Evolutionary conservation across 1,140 invertebrate genomes (phyloP), one percentile per base, ranked within the genome.

Genomic region (Drosophila eugracilis): DNA sequence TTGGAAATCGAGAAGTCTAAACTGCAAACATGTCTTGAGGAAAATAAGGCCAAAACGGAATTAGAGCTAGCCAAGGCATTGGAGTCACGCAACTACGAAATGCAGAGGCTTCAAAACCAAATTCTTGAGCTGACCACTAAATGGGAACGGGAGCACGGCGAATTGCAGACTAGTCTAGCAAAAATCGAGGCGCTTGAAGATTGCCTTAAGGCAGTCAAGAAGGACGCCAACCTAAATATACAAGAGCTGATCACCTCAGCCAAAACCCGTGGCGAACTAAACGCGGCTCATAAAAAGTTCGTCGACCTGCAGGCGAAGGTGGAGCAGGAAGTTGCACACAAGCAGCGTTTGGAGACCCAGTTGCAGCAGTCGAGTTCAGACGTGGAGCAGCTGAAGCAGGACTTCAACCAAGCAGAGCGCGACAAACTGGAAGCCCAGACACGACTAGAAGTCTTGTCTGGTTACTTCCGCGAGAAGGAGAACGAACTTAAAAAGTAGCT

Each of bases 381-480:
- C 59, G 89, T 95, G 14, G 78, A 92, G 47, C 91, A 92, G 28
- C 91, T 95, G 3, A 93, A 93, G 36, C 93, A 95, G 62, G 94
- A 95, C 70, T 95, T 95, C 59, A 94, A 95, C 86, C 93, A 94
- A 53, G 94, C 95, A 1, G 95, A 96, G 75, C 95, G 95, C 73
- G 96, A 96, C 66, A 96, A 96, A 70, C 92, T 95, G 14, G 96
- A 97, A 89, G 95, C 96, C 1, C 93, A 95, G 78, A 97, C 96
- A 0, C 94, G 96, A 77, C 93, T 98, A 0, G 95, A 97, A 91
- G 97, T 98, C 5, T 92, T 98, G 28, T 95, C 95, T 0, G 95
- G 95, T 79, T 97, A 97, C 89, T 98, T 98, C 92, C 96, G 97
- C 84, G 96, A 97, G 69, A 96, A 96, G 84, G 97, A 98, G 92